phyloP scores from a whole-genome alignment of 2,888 invertebrate species.

The Troides aeacus region DNA sequence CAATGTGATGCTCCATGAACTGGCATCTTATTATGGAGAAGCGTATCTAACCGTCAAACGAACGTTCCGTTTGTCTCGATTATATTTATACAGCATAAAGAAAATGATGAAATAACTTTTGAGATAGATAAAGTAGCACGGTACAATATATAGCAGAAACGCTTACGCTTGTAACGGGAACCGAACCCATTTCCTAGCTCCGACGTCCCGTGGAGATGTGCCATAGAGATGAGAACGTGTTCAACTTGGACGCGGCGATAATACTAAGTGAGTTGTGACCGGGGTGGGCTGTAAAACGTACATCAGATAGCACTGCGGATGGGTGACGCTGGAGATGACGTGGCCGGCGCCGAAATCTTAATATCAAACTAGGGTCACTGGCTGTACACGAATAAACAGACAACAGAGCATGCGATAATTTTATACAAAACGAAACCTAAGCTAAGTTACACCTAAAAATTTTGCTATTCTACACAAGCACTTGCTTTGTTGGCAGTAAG shows the following conservation, averaged over 20 bases:
- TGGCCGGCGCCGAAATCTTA: conserved; percentile 40
- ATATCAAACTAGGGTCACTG: conserved; percentile 10
- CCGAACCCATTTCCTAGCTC: conserved; percentile 32
- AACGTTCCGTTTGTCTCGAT: not conserved
- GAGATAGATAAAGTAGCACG: too few species aligned
- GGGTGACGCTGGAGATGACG: conserved; percentile 45
- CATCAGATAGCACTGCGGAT: conserved; percentile 61
- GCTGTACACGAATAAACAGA: not conserved
- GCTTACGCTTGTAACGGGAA: conserved; percentile 35
- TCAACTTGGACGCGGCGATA: conserved; percentile 50
- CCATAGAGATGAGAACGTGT: conserved; percentile 52
- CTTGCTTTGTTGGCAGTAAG: too few species aligned
- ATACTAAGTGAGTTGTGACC: conserved; percentile 53
- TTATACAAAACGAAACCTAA: too few species aligned
- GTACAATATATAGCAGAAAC: conserved; percentile 17
- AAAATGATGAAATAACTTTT: not conserved
- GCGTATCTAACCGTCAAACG: not conserved
- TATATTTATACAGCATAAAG: not conserved
- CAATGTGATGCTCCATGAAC: not conserved
- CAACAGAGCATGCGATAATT: not conserved
- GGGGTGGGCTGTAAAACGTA: conserved; percentile 57
- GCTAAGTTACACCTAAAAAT: too few species aligned
- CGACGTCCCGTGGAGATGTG: conserved; percentile 53
- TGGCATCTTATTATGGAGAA: not conserved
- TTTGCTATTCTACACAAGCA: too few species aligned